Base-by-base conservation (phyloP, 2,113 vertebrate genomes). In the Cardinalis cardinalis region DNA sequence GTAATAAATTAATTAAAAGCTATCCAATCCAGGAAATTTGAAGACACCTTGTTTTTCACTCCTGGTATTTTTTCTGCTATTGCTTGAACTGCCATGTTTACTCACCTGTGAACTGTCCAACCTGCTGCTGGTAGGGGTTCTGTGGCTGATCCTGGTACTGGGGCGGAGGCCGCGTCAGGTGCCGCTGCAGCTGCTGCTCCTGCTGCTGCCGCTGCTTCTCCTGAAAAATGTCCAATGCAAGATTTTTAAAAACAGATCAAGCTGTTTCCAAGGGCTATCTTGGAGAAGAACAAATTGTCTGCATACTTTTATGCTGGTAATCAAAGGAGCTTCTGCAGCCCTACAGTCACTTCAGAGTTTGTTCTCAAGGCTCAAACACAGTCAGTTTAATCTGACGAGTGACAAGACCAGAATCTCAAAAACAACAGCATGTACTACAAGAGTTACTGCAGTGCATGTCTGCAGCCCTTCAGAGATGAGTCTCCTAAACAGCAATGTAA, bases 131-230 rank as follows among this genome's bases (percentile, higher is more conserved):
- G 94, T 99, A 99, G 0, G 98, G 97, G 65, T 98, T 99, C 97
- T 99, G 99, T 4, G 97, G 85, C 6, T 99, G 99, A 95, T 99
- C 99, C 97, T 99, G 99, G 90, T 99, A 99, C 89, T 99, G 99
- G 31, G 99, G 99, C 3, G 99, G 99, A 0, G 99, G 99, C 25
- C 99, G 97, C 6, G 99, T 99, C 90, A 99, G 96, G 81, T 99
- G 99, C 51, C 99, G 97, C 97, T 99, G 99, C 76, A 99, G 97
- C 93, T 99, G 99, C 66, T 99, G 98, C 91, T 99, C 98, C 88
- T 99, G 98, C 92, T 98, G 98, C 68, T 98, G 98, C 36, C 98
- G 96, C 95, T 99, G 99, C 40, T 99, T 99, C 93, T 99, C 99
- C 99, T 99, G 66, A 34, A 79, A 80, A 75, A 92, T 17, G 72